A percentile compares a stretch with the other conserved stretches of the same genome.
phyloP scores from a whole-genome alignment of 2,113 vertebrate species.

The Scartelaos histophorus region DNA sequence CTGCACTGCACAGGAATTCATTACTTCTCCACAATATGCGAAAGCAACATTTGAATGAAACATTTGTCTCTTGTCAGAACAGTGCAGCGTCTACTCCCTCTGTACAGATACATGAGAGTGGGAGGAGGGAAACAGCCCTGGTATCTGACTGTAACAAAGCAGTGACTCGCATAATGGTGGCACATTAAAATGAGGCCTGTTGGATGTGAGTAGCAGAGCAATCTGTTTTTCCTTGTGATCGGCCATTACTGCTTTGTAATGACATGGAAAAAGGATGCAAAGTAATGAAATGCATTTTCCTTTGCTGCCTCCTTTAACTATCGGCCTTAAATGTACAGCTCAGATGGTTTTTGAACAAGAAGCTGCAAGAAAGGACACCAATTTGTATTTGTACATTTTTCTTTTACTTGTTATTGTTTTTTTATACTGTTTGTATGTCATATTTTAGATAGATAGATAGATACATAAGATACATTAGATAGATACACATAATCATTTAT shows the following conservation, averaged over 20 bases:
- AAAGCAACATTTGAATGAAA: slow-evolving; percentile 99
- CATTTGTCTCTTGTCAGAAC: slow-evolving; percentile 98
- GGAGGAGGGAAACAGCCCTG: slow-evolving; percentile 38
- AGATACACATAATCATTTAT: background rate
- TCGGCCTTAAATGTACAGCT: slow-evolving; percentile 22
- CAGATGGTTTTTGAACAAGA: slow-evolving; percentile 13
- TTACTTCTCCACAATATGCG: slow-evolving; percentile 94
- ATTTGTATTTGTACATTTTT: background rate
- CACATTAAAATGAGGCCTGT: slow-evolving; percentile 75
- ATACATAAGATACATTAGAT: too few relatives aligned
- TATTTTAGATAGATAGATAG: too few relatives aligned
- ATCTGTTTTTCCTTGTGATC: slow-evolving; percentile 68
- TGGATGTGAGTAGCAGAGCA: slow-evolving; percentile 64
- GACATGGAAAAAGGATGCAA: slow-evolving; percentile 57
- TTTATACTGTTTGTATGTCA: background rate
- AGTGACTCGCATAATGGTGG: slow-evolving; percentile 57
- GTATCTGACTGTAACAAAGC: slow-evolving; percentile 71
- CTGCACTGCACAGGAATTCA: slow-evolving; percentile 85
- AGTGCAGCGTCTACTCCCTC: slow-evolving; percentile 80
- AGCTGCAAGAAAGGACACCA: background rate
- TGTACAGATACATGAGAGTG: slow-evolving; percentile 60
- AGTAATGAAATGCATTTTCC: slow-evolving; percentile 67
- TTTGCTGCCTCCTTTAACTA: slow-evolving; percentile 45
- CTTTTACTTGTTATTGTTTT: background rate
- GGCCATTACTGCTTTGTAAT: slow-evolving; percentile 67